Conservation (phyloP, 1,140 invertebrate genomes). For the Plectrocnemia conspersa region DNA sequence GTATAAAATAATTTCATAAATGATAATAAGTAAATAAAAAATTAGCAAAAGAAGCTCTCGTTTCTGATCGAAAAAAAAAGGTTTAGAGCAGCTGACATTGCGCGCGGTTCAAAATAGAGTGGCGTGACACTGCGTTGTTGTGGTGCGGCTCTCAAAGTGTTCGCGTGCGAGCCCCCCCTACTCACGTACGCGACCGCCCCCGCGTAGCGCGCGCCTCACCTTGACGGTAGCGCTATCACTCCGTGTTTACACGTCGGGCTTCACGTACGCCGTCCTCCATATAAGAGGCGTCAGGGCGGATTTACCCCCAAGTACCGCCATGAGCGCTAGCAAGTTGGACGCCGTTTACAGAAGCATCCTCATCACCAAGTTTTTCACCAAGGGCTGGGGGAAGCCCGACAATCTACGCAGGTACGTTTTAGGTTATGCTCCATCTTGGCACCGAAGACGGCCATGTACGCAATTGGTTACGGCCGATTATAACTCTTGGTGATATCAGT, state of each 20-base stretch:
- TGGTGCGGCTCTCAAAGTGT: background rate
- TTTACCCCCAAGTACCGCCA: constrained; percentile 39
- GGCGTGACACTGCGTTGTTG: background rate
- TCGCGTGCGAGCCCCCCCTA: background rate
- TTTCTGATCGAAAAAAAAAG: constrained; percentile 5
- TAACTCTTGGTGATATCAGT: constrained; percentile 13
- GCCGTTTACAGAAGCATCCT: constrained; percentile 84
- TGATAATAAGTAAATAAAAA: no score
- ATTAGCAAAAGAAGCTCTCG: no score
- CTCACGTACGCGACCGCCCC: background rate
- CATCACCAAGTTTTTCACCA: constrained; percentile 89
- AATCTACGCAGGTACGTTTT: constrained; percentile 73
- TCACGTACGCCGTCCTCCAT: background rate
- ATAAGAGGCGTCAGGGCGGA: no score
- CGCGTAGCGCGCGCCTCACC: background rate
- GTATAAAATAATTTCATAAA: no score
- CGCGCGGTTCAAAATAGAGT: constrained; percentile 1
- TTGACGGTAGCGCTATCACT: background rate
- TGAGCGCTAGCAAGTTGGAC: constrained; percentile 77
- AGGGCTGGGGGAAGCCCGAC: constrained; percentile 94
- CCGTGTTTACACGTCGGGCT: background rate
- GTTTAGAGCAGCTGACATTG: background rate
- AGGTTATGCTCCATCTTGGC: background rate
- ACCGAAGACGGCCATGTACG: background rate
- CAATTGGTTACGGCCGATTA: constrained; percentile 5